Percentiles rank a stretch among this genome's conserved stretches.
phyloP scores from a whole-genome alignment of 2,113 vertebrate genomes.

The Piaya cayana region DNA sequence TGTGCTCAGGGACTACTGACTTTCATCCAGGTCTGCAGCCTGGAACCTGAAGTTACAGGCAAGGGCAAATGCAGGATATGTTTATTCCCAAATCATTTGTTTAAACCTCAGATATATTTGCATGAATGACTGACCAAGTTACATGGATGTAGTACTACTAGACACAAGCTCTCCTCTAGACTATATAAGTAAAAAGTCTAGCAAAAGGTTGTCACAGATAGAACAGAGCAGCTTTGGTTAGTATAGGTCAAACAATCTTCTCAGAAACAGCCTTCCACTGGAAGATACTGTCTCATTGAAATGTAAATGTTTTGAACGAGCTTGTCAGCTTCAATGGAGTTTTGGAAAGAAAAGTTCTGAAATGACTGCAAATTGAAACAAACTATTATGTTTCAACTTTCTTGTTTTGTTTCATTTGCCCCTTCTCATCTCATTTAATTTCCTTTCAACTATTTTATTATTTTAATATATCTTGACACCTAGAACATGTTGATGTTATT shows the following conservation, averaged over 20 bases:
- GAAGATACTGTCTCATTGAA: constrained; percentile 18
- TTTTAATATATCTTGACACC: constrained; percentile 55
- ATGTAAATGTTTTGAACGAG: neutral
- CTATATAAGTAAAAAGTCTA: neutral
- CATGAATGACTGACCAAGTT: neutral
- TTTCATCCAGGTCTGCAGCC: neutral
- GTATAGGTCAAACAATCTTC: neutral
- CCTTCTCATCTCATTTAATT: constrained; percentile 62
- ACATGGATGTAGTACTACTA: neutral
- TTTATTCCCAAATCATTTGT: fast-evolving
- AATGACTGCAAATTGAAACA: constrained; percentile 51
- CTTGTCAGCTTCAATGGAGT: constrained; percentile 20
- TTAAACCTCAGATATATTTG: neutral
- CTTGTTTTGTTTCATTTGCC: constrained; percentile 51
- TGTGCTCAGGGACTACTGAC: neutral
- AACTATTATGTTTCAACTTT: constrained; percentile 39
- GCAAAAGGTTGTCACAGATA: neutral
- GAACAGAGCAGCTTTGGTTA: neutral
- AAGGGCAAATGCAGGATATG: neutral
- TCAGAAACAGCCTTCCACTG: constrained; percentile 1
- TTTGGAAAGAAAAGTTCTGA: constrained; percentile 40
- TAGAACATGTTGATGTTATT: constrained; percentile 47
- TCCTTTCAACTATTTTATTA: constrained; percentile 50
- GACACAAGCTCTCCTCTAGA: neutral
- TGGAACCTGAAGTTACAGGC: neutral